phyloP scores from a whole-genome alignment of 2,113 vertebrate species.

The Poecile atricapillus region DNA sequence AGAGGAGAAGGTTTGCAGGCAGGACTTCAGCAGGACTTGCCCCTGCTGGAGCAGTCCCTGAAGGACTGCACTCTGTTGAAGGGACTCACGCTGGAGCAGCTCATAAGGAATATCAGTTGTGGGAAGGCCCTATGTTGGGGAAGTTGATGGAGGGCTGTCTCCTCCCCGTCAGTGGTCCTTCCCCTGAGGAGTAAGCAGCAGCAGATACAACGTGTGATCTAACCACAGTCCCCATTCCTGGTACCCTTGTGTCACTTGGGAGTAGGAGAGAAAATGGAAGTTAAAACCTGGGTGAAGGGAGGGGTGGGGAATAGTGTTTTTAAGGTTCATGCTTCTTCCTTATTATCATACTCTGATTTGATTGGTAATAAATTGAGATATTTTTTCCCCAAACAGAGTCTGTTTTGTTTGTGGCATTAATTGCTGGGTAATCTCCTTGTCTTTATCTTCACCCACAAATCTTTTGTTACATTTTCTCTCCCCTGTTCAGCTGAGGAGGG shows the following conservation, averaged over 20 bases:
- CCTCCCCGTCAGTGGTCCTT: too few relatives aligned
- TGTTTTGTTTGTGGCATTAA: not conserved
- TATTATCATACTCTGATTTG: not conserved
- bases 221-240: not conserved
- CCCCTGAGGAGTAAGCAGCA: accelerated
- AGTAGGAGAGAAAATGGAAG: not conserved
- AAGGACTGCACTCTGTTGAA: not conserved
- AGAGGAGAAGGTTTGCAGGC: not conserved
- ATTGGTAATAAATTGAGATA: not conserved
- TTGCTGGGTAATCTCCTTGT: not conserved
- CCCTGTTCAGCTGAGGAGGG: not conserved
- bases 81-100: accelerated
- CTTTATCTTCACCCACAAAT: not conserved
- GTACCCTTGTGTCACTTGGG: accelerated
- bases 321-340: not conserved
- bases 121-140: not conserved
- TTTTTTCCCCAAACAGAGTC: accelerated
- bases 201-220: accelerated
- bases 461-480: not conserved
- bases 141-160: not conserved
- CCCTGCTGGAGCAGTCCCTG: not conserved
- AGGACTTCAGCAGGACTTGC: not conserved
- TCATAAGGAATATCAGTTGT: not conserved
- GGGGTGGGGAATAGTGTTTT: not conserved
- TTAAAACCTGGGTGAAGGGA: not conserved